Conservation (phyloP, 1,140 invertebrate species). For the Coptotermes formosanus region DNA sequence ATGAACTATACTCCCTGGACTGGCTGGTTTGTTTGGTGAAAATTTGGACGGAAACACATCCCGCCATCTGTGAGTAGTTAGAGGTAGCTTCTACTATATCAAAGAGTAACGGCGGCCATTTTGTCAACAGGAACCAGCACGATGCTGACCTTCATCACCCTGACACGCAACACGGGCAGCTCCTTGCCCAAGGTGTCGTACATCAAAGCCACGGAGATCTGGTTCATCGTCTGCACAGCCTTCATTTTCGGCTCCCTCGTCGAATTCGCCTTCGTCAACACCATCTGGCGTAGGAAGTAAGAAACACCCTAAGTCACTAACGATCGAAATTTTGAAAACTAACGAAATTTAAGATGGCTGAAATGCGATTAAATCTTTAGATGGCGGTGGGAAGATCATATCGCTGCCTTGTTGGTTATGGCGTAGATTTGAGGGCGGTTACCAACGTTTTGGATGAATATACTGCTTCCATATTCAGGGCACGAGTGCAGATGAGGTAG, state of each 20-base stretch:
- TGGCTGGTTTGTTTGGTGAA: no score
- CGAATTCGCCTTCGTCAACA: conserved; percentile 88
- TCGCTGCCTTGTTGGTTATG: no score
- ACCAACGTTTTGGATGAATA: no score
- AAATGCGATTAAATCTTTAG: background rate
- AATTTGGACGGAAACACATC: no score
- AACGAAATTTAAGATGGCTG: background rate
- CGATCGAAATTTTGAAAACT: background rate
- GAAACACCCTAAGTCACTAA: conserved; percentile 38
- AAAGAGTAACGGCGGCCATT: no score
- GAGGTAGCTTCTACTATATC: no score
- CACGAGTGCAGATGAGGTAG: no score
- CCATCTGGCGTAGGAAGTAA: conserved; percentile 80
- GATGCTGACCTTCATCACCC: conserved; percentile 82
- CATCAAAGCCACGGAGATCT: conserved; percentile 86
- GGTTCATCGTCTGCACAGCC: conserved; percentile 81
- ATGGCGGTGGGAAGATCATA: no score
- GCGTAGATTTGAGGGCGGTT: no score
- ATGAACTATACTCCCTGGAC: no score
- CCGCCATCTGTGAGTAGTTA: no score
- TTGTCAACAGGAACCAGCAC: conserved; percentile 68
- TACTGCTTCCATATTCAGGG: no score
- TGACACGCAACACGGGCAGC: conserved; percentile 78
- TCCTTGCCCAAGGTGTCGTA: conserved; percentile 85
- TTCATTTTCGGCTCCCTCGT: conserved; percentile 84